These are phyloP conservation scores for Sebastes oblongus DNA, from an alignment of 2,797 vertebrate genomes.

Conservation along the genomic window DNA sequence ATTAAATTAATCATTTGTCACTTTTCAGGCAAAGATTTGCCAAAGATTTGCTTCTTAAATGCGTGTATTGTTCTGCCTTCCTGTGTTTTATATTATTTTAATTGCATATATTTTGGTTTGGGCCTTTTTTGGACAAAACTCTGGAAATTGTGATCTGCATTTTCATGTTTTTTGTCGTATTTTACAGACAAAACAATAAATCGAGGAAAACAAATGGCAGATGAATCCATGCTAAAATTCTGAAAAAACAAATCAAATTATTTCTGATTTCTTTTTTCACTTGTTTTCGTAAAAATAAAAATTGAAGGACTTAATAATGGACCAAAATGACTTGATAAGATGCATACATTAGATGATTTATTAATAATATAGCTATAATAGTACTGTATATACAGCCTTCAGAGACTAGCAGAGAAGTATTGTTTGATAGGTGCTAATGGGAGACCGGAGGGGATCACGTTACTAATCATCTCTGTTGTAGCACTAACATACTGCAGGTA, in stretches of 20 bases:
- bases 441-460: background rate
- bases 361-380: background rate
- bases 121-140: background rate
- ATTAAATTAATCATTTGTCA: background rate
- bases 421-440: background rate
- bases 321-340: background rate
- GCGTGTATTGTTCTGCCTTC: background rate
- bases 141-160: background rate
- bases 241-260: background rate
- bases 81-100: background rate
- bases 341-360: background rate
- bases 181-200: background rate
- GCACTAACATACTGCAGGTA: slow-evolving; percentile 2
- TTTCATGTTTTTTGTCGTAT: background rate
- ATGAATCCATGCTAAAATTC: background rate
- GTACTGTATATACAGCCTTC: background rate
- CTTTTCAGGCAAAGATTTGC: background rate
- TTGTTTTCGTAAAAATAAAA: background rate
- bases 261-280: background rate
- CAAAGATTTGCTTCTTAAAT: background rate
- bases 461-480: background rate
- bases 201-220: background rate
- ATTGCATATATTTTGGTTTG: background rate
- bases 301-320: background rate
- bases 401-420: background rate